Percentiles rank a stretch among this genome's conserved stretches.
Conservation (phyloP, 2,113 vertebrate species). For the Gymnorhina tibicen region DNA sequence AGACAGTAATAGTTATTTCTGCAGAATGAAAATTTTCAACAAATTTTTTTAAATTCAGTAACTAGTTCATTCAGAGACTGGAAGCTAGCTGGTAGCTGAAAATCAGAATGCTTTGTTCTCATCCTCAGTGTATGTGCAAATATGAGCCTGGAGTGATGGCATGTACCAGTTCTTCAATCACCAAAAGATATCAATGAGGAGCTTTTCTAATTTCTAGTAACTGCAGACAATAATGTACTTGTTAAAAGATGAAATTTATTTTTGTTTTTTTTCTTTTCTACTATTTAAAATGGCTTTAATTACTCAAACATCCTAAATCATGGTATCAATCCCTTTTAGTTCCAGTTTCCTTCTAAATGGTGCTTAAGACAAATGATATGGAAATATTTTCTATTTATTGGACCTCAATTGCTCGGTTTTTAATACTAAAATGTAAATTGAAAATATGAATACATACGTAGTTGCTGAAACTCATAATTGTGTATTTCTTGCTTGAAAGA, state of each 20-base stretch:
- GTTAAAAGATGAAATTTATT: not conserved
- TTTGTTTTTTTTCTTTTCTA: not conserved
- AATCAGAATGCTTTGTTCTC: not conserved
- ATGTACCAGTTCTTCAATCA: not conserved
- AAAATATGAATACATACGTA: not conserved
- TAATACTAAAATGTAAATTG: not conserved
- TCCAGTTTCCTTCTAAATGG: not conserved
- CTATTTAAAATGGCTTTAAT: not conserved
- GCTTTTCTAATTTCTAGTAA: not conserved
- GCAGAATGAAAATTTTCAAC: not conserved
- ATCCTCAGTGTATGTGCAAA: not conserved
- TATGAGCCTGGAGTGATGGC: not conserved
- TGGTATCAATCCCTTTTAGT: not conserved
- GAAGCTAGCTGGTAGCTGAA: not conserved
- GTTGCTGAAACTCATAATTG: not conserved
- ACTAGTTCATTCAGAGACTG: not conserved
- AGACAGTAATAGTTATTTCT: not conserved
- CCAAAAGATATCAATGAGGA: not conserved
- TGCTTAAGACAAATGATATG: not conserved
- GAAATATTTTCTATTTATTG: not conserved
- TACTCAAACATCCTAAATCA: not conserved
- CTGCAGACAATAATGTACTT: not conserved
- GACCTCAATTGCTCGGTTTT: not conserved
- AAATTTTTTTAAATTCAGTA: not conserved
- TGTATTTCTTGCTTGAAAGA: not conserved